A percentile compares a stretch with the other conserved stretches of the same genome.
phyloP scores from a whole-genome alignment of 2,888 invertebrate species.

The Campaea margaritaria region DNA sequence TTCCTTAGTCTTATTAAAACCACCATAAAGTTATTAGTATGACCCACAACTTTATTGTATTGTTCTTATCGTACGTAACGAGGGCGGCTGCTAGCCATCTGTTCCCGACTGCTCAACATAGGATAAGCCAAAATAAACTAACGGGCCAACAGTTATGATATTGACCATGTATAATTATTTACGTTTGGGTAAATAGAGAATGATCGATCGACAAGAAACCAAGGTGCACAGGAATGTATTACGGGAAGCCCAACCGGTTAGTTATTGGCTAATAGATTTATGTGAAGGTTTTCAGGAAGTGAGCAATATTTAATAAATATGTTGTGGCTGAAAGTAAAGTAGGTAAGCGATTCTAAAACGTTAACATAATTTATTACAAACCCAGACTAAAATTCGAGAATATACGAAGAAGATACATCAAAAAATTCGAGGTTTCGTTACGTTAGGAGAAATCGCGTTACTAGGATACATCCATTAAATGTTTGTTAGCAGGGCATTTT shows the following conservation, averaged over 20 bases:
- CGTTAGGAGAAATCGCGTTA: too few species aligned
- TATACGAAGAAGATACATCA: too few species aligned
- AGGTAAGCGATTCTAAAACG: slow-evolving; percentile 1
- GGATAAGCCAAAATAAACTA: slow-evolving; percentile 70
- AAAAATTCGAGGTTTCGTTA: too few species aligned
- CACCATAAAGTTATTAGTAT: slow-evolving; percentile 3
- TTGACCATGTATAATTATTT: slow-evolving; percentile 49
- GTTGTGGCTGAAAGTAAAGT: background rate
- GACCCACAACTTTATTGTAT: slow-evolving; percentile 9
- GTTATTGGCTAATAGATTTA: slow-evolving; percentile 7
- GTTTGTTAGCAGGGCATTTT: background rate
- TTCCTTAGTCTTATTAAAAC: background rate
- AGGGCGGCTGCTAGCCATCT: slow-evolving; percentile 67
- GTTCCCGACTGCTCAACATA: slow-evolving; percentile 59
- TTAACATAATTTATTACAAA: background rate
- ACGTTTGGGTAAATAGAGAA: slow-evolving; percentile 17
- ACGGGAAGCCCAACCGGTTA: slow-evolving; percentile 5
- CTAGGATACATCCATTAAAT: background rate
- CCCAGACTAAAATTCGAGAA: too few species aligned
- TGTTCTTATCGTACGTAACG: slow-evolving; percentile 31
- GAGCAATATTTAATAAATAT: background rate
- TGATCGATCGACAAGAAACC: slow-evolving; percentile 26
- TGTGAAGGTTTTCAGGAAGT: slow-evolving; percentile 9
- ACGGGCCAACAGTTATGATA: slow-evolving; percentile 60
- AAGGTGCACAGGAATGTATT: slow-evolving; percentile 2